These are phyloP conservation scores for Drosophila quadrilineata DNA, from an alignment of 1,140 invertebrate species.

Conservation along the genomic window DNA sequence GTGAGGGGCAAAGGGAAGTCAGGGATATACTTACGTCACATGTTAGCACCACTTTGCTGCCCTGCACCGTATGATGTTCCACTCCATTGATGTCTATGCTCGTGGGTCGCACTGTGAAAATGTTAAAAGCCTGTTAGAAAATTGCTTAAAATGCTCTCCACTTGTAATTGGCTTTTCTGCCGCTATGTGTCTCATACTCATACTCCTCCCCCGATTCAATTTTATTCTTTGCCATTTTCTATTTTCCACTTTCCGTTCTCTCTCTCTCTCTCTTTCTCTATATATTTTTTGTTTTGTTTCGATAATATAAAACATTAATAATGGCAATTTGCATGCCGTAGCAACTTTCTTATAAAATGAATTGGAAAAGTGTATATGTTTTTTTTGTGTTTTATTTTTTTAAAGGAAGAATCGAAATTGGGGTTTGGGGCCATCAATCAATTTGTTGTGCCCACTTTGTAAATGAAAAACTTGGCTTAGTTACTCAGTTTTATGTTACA, in stretches of 20 bases:
- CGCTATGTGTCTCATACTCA: too few species aligned
- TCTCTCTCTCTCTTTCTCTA: not conserved
- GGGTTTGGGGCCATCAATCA: slow-evolving; percentile 39
- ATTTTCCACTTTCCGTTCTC: not conserved
- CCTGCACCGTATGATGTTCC: slow-evolving; percentile 88
- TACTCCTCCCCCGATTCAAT: too few species aligned
- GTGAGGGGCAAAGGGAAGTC: too few species aligned
- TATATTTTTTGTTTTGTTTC: slow-evolving; percentile 3
- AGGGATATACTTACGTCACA: slow-evolving; percentile 84
- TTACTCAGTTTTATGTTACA: slow-evolving; percentile 46
- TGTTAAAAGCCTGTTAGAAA: slow-evolving; percentile 54
- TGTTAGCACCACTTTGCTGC: slow-evolving; percentile 88
- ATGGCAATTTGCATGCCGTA: slow-evolving; percentile 54
- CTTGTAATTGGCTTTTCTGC: slow-evolving; percentile 55
- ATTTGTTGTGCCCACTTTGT: slow-evolving; percentile 44
- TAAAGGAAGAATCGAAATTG: not conserved
- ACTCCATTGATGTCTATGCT: slow-evolving; percentile 88
- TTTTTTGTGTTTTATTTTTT: not conserved
- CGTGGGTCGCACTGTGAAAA: slow-evolving; percentile 86
- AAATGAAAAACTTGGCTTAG: slow-evolving; percentile 54
- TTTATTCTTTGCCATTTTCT: slow-evolving; percentile 15
- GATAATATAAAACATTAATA: slow-evolving; percentile 59
- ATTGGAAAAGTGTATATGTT: slow-evolving; percentile 20
- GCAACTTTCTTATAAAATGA: slow-evolving; percentile 1
- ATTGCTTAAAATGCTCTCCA: slow-evolving; percentile 56